Conservation (phyloP, 1,140 invertebrate genomes). For the Ceratitis capitata region DNA sequence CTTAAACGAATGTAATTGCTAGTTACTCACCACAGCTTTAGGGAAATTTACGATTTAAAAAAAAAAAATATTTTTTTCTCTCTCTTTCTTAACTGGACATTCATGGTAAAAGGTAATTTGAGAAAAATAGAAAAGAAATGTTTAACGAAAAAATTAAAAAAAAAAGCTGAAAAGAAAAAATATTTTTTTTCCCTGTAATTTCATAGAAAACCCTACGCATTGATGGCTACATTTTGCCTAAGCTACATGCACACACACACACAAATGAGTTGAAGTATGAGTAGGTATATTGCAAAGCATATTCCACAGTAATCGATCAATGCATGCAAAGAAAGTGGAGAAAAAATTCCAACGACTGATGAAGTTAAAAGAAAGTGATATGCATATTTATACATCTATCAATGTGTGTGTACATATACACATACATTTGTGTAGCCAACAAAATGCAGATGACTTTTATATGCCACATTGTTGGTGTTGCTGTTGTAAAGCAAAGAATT, state of each 20-base stretch:
- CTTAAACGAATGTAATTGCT: not conserved
- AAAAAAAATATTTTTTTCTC: not conserved
- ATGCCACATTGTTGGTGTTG: not conserved
- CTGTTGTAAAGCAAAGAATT: not conserved
- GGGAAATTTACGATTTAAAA: not conserved
- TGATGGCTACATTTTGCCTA: not conserved
- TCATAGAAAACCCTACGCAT: not conserved
- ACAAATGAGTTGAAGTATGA: not conserved
- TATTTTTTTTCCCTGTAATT: no score
- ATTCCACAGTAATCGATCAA: not conserved
- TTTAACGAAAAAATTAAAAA: no score
- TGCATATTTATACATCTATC: no score
- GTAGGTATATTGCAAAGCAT: not conserved
- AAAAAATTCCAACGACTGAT: not conserved
- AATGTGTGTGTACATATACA: not conserved
- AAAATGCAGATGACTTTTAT: not conserved
- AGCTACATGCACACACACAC: not conserved
- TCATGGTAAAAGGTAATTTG: no score
- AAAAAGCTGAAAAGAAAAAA: not conserved
- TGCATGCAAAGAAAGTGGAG: not conserved
- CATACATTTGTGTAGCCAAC: not conserved
- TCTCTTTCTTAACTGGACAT: no score
- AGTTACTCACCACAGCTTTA: not conserved
- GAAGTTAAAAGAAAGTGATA: not conserved
- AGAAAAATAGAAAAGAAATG: no score